phyloP scores from a whole-genome alignment of 2,888 invertebrate species.

The Calameuta filiformis region DNA sequence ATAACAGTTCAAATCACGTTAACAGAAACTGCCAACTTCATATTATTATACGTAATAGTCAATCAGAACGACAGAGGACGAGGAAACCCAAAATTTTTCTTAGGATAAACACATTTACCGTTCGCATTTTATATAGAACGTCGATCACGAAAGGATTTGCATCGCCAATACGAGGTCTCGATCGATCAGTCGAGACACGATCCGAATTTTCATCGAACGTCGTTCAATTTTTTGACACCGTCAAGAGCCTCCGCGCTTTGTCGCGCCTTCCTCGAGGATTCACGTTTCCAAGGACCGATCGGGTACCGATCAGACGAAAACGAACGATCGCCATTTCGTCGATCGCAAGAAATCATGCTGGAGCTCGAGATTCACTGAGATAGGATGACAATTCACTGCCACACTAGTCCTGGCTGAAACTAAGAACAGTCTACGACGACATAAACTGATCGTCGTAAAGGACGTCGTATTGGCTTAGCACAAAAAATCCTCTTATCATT shows the following conservation, averaged over 20 bases:
- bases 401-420: background rate
- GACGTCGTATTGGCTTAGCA: background rate
- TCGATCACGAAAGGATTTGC: background rate
- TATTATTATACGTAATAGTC: conserved; percentile 58
- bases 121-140: background rate
- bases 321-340: background rate
- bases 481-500: background rate
- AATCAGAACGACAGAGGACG: conserved; percentile 41
- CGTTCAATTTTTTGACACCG: background rate
- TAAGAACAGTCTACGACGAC: background rate
- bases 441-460: background rate
- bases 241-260: background rate
- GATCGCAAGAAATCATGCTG: background rate
- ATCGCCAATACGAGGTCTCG: background rate
- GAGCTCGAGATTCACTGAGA: background rate
- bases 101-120: conserved; percentile 38
- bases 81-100: conserved; percentile 39
- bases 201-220: background rate
- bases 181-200: background rate
- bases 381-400: background rate
- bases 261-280: background rate
- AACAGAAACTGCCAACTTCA: conserved; percentile 63
- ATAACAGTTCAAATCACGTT: conserved; percentile 53
- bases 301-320: background rate
- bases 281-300: background rate